Evolutionary conservation across 2,113 vertebrate species (phyloP).

Genomic region (Chaetorhynchus papuensis): DNA sequence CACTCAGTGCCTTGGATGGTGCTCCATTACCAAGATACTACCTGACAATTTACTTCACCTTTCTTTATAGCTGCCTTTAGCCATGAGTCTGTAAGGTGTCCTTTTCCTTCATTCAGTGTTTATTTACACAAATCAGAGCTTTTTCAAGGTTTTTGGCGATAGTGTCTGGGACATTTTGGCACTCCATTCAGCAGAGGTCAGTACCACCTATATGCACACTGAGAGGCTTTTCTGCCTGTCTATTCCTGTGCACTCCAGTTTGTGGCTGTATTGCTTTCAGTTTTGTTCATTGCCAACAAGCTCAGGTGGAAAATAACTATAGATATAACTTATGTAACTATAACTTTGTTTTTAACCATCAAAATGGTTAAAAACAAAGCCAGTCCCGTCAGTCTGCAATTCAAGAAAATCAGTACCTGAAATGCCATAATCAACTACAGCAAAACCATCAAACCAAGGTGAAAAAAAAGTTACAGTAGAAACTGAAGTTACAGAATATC

Average conservation of each 20-base stretch:
- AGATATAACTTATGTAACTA: neutral
- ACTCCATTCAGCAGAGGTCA: neutral
- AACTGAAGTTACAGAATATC: neutral
- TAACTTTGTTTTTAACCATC: no score
- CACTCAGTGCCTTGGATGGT: neutral
- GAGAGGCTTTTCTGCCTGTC: neutral
- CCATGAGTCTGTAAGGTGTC: rapidly evolving
- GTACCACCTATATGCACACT: no score
- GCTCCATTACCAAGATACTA: neutral
- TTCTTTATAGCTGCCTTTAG: neutral
- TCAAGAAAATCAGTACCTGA: neutral
- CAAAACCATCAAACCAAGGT: neutral
- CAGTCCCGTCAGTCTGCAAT: neutral
- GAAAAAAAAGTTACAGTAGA: neutral
- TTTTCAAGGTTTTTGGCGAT: neutral
- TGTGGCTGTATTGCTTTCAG: neutral
- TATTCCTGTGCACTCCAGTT: neutral
- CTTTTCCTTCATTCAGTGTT: neutral
- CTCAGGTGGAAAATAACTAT: neutral
- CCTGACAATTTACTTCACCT: neutral
- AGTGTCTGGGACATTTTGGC: neutral
- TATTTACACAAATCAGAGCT: neutral
- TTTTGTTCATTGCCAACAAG: neutral
- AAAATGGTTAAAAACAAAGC: neutral
- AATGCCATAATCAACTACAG: neutral